Evolutionary conservation across 2,113 vertebrate species (phyloP), one percentile per base, ranked within the genome.

Genomic region (Sebastes fasciatus): DNA sequence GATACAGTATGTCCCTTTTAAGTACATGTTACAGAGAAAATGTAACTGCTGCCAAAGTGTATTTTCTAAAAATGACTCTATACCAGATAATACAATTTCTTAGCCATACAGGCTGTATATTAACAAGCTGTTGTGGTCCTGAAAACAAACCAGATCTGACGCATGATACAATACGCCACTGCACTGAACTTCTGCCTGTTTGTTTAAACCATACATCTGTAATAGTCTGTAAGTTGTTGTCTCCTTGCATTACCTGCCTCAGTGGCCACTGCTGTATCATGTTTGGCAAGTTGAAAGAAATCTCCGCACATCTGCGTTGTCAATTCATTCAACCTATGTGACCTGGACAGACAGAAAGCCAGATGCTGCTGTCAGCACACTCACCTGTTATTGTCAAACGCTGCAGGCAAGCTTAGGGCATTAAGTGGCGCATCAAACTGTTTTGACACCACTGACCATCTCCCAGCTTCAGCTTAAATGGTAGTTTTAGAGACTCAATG

Each of bases 321-420:
- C 62, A 79, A 40, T 64, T 78, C 65, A 61, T 46, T 73, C 77
- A 70, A 52, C 57, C 69, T 62, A 4, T 48, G 13, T 75, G 76
- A 80, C 78, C 69, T 14, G 52, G 76, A 85, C 65, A 16, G 77
- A 65, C 76, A 65, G 19, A 40, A 52, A 58, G 62, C 77, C 74
- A 79, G 72, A 79, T 87, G 58, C 74, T 84, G 77, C 77, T 86
- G 77, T 75, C 85, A 82, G 66, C 62, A 77, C 42, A 64, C 67
- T 49, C 67, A 64, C 80, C 73, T 82, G 78, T 68, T 86, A 77
- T 77, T 84, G 74, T 34, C 26, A 61, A 40, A 68, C 72, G 78
- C 87, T 89, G 62, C 79, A 77, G 83, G 80, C 74, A 34, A 71
- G 80, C 77, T 82, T 48, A 21, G 48, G 70, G 85, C 80, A 48